Conservation (phyloP, 2,797 vertebrate species). For the Sebastes trivittatus region DNA sequence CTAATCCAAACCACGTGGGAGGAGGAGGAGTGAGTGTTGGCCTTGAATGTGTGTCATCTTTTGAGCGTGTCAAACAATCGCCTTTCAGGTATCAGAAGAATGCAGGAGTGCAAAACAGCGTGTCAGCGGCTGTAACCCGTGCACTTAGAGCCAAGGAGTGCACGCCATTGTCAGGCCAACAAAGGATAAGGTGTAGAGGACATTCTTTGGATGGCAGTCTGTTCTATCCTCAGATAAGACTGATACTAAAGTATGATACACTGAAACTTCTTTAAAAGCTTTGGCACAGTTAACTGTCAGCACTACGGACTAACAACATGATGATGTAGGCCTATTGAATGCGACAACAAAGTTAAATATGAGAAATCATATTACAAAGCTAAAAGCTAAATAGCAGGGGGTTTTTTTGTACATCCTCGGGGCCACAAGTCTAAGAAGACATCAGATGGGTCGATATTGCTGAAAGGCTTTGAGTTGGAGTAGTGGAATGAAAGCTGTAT, state of each 20-base stretch:
- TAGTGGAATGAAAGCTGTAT: conserved; percentile 55
- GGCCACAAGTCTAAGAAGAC: conserved; percentile 28
- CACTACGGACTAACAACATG: background rate
- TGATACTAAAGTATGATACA: background rate
- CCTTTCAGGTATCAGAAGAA: conserved; percentile 30
- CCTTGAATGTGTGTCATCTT: conserved; percentile 15
- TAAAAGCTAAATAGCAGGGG: conserved; percentile 1
- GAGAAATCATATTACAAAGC: conserved; percentile 6
- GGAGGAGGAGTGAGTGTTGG: background rate
- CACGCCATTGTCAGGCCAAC: background rate
- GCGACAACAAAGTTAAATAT: conserved; percentile 12
- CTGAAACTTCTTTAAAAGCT: background rate
- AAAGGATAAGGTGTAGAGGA: conserved; percentile 1
- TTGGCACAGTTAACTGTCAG: background rate
- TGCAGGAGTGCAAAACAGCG: background rate
- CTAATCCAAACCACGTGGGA: conserved; percentile 15
- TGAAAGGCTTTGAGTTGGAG: conserved; percentile 37
- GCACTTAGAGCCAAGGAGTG: background rate
- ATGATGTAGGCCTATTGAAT: background rate
- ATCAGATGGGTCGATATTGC: conserved; percentile 38
- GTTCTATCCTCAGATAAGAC: background rate
- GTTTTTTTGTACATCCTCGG: background rate
- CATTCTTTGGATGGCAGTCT: background rate
- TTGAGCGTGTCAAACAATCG: background rate
- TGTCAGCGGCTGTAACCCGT: background rate